Evolutionary conservation across 1,140 invertebrate genomes (phyloP).

Genomic region (Aphelinus certus): DNA sequence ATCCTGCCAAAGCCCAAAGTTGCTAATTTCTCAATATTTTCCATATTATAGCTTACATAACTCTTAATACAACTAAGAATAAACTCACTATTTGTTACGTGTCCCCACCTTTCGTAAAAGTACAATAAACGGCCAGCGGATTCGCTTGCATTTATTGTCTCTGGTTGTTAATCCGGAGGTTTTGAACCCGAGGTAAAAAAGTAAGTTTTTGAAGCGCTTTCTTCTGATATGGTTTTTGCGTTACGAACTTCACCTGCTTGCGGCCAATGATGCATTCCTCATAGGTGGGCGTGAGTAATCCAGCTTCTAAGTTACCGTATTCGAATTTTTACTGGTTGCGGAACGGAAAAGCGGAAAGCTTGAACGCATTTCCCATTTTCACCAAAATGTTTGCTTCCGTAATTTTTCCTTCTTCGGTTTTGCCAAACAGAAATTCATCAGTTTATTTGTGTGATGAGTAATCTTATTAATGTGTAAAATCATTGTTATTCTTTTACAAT

Average conservation of each 20-base stretch:
- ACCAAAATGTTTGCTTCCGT: background rate
- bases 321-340: background rate
- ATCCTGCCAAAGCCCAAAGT: too few relatives aligned
- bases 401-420: constrained; percentile 1
- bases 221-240: background rate
- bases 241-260: too few relatives aligned
- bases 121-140: background rate
- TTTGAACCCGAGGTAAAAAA: background rate
- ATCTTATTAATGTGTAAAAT: too few relatives aligned
- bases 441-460: too few relatives aligned
- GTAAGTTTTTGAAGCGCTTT: background rate
- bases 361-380: background rate
- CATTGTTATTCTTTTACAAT: too few relatives aligned
- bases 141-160: background rate
- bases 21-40: too few relatives aligned
- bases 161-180: background rate
- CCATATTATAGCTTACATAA: background rate
- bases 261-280: background rate
- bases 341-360: background rate
- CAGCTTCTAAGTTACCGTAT: background rate
- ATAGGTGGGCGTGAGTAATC: background rate
- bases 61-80: constrained; percentile 5
- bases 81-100: constrained; percentile 6
- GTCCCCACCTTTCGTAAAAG: background rate
- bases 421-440: constrained; percentile 26